Evolutionary conservation across 2,888 invertebrate species (phyloP), one percentile per base, ranked within the genome.

Genomic region (Drosophila meridionalis): DNA sequence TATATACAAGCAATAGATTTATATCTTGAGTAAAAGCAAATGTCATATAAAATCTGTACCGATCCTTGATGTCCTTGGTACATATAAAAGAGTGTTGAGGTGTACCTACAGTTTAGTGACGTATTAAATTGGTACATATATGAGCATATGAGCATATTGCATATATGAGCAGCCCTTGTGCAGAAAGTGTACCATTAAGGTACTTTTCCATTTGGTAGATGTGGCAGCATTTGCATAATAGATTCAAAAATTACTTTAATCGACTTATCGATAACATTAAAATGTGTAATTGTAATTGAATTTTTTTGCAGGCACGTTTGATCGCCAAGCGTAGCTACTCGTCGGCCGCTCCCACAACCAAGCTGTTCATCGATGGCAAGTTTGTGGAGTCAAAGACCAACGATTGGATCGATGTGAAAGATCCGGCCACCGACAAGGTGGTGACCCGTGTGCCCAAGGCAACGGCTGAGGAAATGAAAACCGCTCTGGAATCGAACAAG

Each of bases 311-410:
- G 92, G 84, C 87, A 42, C 91, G 89, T 45, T 69, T 78, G 34
- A 59, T 92, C 71, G 83, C 83, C 12, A 87, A 74, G 59, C 94
- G 94, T 82, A 91, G 93, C 74, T 95, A 95, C 80, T 94, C 95
- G 81, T 95, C 94, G 73, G 92, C 95, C 38, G 93, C 94, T 4
- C 94, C 97, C 1, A 96, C 96, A 7, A 98, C 98, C 30, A 99
- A 99, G 93, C 95, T 99, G 71, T 99, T 97, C 93, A 98, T 99
- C 84, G 96, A 99, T 94, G 99, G 99, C 65, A 96, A 99, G 93
- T 97, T 97, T 93, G 94, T 96, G 30, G 99, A 99, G 75, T 99
- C 99, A 0, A 97, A 98, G 93, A 95, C 99, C 0, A 96, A 94
- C 30, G 96, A 99, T 87, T 99, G 98, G 97, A 97, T 99, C 87